A percentile compares a stretch with the other conserved stretches of the same genome.
Evolutionary conservation across 2,113 vertebrate species (phyloP).

Genomic region (Triplophysa tibetana): DNA sequence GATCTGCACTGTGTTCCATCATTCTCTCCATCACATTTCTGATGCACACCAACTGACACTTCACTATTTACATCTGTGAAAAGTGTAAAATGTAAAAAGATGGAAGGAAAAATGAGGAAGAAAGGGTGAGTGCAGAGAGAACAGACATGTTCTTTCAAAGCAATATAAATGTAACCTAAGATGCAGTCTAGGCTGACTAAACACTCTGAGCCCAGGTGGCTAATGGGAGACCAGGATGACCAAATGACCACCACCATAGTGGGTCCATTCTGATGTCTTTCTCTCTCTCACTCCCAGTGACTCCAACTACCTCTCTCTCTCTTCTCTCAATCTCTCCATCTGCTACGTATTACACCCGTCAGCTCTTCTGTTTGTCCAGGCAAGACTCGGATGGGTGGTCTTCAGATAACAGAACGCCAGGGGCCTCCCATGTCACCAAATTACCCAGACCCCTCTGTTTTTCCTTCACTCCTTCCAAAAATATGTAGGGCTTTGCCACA

Average conservation of each 20-base stretch:
- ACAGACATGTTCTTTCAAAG: slow-evolving; percentile 70
- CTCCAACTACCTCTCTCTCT: slow-evolving; percentile 49
- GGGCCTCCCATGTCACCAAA: slow-evolving; percentile 59
- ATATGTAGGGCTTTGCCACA: slow-evolving; percentile 2
- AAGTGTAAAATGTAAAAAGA: not conserved
- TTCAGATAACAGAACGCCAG: slow-evolving; percentile 61
- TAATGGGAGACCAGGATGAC: slow-evolving; percentile 76
- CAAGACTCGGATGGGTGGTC: slow-evolving; percentile 75
- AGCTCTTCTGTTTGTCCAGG: slow-evolving; percentile 71
- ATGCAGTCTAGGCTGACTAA: slow-evolving; percentile 75
- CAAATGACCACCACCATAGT: slow-evolving; percentile 75
- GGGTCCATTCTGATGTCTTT: slow-evolving; percentile 62
- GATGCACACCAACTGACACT: slow-evolving; percentile 2
- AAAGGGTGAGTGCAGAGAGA: slow-evolving; percentile 26
- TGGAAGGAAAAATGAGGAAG: not conserved
- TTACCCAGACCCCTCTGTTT: slow-evolving; percentile 53
- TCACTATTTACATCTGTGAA: slow-evolving; percentile 1
- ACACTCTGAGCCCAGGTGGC: slow-evolving; percentile 77
- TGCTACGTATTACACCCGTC: slow-evolving; percentile 76
- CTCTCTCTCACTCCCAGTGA: slow-evolving; percentile 10
- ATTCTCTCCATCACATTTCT: slow-evolving; percentile 16
- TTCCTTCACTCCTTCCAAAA: slow-evolving; percentile 45
- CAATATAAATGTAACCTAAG: slow-evolving; percentile 71
- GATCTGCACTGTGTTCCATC: not conserved
- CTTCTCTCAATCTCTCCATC: slow-evolving; percentile 64